Base-by-base conservation (phyloP, 2,888 invertebrate species). In the Protodeltote pygarga region DNA sequence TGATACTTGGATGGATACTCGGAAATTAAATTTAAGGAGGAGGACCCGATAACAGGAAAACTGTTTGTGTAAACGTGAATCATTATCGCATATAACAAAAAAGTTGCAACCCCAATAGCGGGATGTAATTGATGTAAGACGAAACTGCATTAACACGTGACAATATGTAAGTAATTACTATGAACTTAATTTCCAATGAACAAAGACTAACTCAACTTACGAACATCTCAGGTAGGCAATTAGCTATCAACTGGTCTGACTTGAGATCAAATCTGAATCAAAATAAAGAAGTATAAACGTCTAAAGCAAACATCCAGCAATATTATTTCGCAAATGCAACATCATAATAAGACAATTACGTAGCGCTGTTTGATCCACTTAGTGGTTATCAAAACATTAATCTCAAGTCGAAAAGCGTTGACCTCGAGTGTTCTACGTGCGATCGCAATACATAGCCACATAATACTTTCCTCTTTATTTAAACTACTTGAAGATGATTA, bases 301-400 rank as follows among this genome's bases (percentile, higher is more conserved):
- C 58, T 50, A 58, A 53, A 24, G 37, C 52, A 59, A 65, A 65
- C 55, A 48, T 70, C 45, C 41, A 34, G 47, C 42, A 31, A 49
- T 44, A 60, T 63, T 5, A 66, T 66, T 70, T 66, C 45, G 71
- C 71, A 55, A 70, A 60, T 49, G 52, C 67, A 58, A 62, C 58
- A 65, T 63, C 59, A 65, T 65, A 65, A 61, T 63, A 68, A 67
- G 64, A 71, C 70, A 71, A 73, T 73, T 73, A 73, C 63, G 65
- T 60, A 45, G 69, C 55, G 54, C 42, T 65, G 54, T 60, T 65
- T 62, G 63, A 59, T 70, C 63, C 68, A 71, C 65, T 64, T 57
- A 47, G 47, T 54, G 51, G 15, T 54, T 70, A 73, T 73, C 73
- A 64, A 61, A 49, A 53, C 66, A 68, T 64, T 54, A 64, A 71